Base-by-base conservation (phyloP, 2,888 invertebrate species). In the Stratiomys singularior region DNA sequence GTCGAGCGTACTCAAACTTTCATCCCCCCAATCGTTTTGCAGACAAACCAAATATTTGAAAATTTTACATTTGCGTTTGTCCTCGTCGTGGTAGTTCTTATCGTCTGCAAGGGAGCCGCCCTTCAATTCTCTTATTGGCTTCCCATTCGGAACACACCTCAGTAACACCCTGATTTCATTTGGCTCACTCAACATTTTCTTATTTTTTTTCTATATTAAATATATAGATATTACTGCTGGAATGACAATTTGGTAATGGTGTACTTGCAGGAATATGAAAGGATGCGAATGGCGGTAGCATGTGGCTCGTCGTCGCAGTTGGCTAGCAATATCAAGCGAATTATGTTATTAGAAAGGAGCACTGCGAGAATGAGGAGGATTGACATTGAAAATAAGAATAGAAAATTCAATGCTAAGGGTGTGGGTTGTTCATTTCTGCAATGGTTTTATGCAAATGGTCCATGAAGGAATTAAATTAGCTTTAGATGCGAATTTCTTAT, bases 1-100 rank as follows among this genome's bases (percentile, higher is more conserved):
- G 18, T n/a, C 52, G 4, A 18, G 7, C 18, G 15, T 52, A 9
- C 52, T 52, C 52, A 52, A 52, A 52, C 52, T 52, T 52, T 52
- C 52, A 37, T 37, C 5, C 52, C 18, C 15, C 52, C 7, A 52
- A 52, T 44, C 63, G 64, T 2, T 64, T 21, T 60, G 64, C 64
- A 64, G 64, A 64, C 64, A 28, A 64, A 64, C 64, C 64, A 64
- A 64, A 64, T 28, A 64, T 64, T 64, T 64, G 64, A 64, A 64
- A 64, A 64, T 64, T 64, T 64, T 52, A 52, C 52, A 52, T 52
- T 52, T 3, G 15, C 52, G 18, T 52, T 44, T 52, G 18, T 37
- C 37, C 37, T 37, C 37, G 37, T 37, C 37, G 37, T 37, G 3
- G 3, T 37, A 5, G 37, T 37, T 5, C 37, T 9, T 9, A 37